phyloP scores from a whole-genome alignment of 1,140 invertebrate genomes.

The Pinna nobilis region DNA sequence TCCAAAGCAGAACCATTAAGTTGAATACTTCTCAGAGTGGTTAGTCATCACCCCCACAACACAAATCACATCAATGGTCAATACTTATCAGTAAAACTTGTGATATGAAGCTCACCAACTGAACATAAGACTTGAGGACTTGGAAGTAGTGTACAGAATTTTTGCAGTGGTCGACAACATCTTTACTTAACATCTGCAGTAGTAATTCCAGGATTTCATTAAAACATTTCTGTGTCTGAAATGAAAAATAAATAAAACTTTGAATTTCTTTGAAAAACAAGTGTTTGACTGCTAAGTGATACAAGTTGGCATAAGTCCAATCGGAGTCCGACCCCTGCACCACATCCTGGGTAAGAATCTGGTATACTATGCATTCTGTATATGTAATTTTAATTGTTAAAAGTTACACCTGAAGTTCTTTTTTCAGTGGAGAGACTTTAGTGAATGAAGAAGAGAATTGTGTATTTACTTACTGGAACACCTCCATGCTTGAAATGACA shows the following conservation, averaged over 20 bases:
- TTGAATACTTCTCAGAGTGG: too few species aligned
- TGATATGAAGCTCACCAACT: constrained; percentile 68
- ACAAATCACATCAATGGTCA: neutral
- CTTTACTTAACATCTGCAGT: constrained; percentile 73
- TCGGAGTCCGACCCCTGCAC: too few species aligned
- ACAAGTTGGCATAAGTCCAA: too few species aligned
- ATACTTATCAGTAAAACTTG: neutral
- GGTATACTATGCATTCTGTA: too few species aligned
- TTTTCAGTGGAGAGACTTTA: neutral
- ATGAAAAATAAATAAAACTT: constrained; percentile 4
- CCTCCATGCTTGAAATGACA: constrained; percentile 70
- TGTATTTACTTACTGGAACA: constrained; percentile 58
- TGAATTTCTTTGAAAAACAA: neutral
- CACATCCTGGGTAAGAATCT: too few species aligned
- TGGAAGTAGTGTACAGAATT: constrained; percentile 76
- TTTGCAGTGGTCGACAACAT: constrained; percentile 76
- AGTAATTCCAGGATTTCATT: constrained; percentile 71
- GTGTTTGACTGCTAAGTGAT: too few species aligned
- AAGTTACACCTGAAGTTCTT: too few species aligned
- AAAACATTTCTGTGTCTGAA: constrained; percentile 68
- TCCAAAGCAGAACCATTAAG: too few species aligned
- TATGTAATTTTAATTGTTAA: too few species aligned
- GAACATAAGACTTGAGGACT: constrained; percentile 74
- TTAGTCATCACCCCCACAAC: too few species aligned
- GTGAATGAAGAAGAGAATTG: neutral